Evolutionary conservation across 2,797 vertebrate genomes (phyloP), one percentile per base, ranked within the genome.

Genomic region (Acrossocheilus fasciatus): DNA sequence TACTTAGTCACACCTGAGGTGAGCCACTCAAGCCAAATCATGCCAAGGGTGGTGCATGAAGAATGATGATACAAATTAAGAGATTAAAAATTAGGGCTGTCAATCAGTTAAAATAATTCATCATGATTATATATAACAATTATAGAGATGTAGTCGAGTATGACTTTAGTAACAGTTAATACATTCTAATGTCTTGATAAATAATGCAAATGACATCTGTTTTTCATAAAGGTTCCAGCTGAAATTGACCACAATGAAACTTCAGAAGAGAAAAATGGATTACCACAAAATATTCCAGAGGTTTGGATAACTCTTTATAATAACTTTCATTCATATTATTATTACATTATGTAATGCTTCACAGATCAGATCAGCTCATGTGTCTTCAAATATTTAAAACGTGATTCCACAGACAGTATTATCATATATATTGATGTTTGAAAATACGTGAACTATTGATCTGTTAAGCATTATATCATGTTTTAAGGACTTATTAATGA

Each of bases 271-370:
- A 23, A 88, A 82, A 91, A 94, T 5, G 69, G n/a, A 66, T 57
- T 69, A 11, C 45, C 88, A 34, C 92, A 93, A 88, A 93, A 86
- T 70, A 7, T 74, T 17, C 85, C 88, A 36, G 79, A 95, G 94
- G 94, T 95, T 86, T 86, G 92, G 70, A 78, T 78, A 85, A 78
- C 62, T 77, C 83, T 85, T 78, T 78, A 78, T 43, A 57, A 69
- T 30, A 41, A 68, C 74, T 84, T 78, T 85, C 62, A 66, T 41
- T 84, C 39, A 66, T 17, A 14, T 26, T 47, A 34, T 66, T 39
- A 26, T 39, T 17, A 41, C 30, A 68, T 76, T 69, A 41, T 50
- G 36, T 54, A 68, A 77, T 18, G 73, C 73, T 77, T 30, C 36
- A 41, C 73, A 69, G 62, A 77, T 83, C 69, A 74, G 45, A 50